Conservation (phyloP, 2,113 vertebrate genomes). For the Ceyx margarethae region DNA sequence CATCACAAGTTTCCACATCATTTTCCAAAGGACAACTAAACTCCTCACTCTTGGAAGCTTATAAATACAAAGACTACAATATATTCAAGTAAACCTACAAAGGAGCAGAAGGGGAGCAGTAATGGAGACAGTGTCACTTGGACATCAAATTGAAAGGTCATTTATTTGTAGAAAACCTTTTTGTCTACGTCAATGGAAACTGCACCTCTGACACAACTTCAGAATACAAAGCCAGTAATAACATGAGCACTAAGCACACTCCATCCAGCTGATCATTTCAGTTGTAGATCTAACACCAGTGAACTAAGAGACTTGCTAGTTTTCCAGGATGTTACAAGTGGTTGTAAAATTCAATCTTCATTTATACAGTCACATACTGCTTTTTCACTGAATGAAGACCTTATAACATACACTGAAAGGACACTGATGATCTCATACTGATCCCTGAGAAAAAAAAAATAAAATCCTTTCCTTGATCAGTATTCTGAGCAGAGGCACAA, state of each 20-base stretch:
- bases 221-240: not conserved
- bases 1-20: not conserved
- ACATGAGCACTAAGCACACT: not conserved
- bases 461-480: not conserved
- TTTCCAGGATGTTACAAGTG: not conserved
- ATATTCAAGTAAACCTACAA: not conserved
- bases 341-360: not conserved
- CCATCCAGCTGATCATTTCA: not conserved
- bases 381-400: not conserved
- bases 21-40: not conserved
- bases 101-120: not conserved
- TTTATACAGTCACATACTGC: not conserved
- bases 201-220: not conserved
- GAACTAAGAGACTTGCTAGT: not conserved
- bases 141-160: not conserved
- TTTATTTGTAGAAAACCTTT: not conserved
- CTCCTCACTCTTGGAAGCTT: not conserved
- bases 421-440: not conserved
- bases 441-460: not conserved
- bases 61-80: not conserved
- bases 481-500: not conserved
- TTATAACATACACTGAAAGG: not conserved
- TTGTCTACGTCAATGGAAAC: not conserved
- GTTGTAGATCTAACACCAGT: not conserved
- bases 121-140: not conserved